Percentiles rank a stretch among this genome's conserved stretches.
Conservation (phyloP, 2,113 vertebrate species). For the Phalacrocorax aristotelis region DNA sequence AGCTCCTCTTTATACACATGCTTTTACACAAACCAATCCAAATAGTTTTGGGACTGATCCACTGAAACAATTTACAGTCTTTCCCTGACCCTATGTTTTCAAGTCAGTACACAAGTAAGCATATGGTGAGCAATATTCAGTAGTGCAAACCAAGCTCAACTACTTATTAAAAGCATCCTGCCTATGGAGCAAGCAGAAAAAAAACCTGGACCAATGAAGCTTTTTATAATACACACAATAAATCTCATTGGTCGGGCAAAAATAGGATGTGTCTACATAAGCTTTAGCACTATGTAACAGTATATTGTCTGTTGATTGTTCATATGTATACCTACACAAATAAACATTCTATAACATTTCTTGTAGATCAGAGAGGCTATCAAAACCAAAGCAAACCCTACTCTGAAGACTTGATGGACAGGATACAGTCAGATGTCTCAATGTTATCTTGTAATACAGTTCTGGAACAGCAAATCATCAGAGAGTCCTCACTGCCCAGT, state of each 20-base stretch:
- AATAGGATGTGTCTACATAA: not conserved
- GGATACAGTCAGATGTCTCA: not conserved
- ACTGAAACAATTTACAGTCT: not conserved
- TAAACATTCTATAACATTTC: not conserved
- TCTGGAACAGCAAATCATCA: not conserved
- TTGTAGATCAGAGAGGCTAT: not conserved
- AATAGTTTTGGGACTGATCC: not conserved
- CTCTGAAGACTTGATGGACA: not conserved
- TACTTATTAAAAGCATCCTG: not conserved
- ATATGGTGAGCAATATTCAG: not conserved
- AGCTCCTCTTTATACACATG: not conserved
- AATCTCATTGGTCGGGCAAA: not conserved
- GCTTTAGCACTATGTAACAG: not conserved
- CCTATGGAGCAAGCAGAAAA: not conserved
- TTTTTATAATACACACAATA: not conserved
- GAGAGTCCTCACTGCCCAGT: not conserved
- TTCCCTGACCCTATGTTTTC: not conserved
- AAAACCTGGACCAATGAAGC: not conserved
- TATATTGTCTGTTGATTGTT: not conserved
- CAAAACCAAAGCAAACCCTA: not conserved
- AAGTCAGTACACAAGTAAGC: not conserved
- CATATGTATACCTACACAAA: not conserved
- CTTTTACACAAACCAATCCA: not conserved
- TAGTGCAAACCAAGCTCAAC: not conserved
- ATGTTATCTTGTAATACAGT: rapidly evolving